phyloP scores from a whole-genome alignment of 2,797 vertebrate genomes.

The Acridotheres tristis region DNA sequence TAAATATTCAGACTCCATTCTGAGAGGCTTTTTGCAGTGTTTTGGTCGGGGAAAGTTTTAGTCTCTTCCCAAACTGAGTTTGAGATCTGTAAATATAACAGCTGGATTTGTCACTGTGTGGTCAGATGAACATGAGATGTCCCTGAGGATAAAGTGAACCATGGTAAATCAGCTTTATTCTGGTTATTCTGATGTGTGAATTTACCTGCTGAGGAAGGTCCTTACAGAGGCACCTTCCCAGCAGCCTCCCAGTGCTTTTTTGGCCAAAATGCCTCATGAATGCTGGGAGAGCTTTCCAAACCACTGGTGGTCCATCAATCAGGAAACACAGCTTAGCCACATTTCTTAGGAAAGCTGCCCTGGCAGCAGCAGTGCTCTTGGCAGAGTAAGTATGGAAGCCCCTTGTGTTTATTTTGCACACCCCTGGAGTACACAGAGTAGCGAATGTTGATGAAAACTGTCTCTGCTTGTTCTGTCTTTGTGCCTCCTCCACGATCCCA shows the following conservation, averaged over 20 bases:
- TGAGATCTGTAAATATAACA: neutral
- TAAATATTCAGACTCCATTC: neutral
- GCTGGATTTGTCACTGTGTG: neutral
- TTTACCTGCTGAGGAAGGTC: neutral
- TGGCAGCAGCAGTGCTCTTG: constrained; percentile 45
- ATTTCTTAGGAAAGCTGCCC: neutral
- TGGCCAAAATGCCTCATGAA: neutral
- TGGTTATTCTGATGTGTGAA: neutral
- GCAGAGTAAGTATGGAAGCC: constrained; percentile 74
- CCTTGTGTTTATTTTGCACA: neutral
- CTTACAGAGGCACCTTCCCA: neutral
- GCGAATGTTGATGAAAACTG: neutral
- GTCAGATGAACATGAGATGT: neutral
- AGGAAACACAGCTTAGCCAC: neutral
- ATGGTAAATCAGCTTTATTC: neutral
- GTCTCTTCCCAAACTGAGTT: neutral
- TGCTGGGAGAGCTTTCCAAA: neutral
- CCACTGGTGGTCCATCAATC: neutral
- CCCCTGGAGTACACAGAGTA: neutral
- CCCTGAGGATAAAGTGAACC: neutral
- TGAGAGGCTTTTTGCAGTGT: neutral
- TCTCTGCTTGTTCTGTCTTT: constrained; percentile 63
- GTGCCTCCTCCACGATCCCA: constrained; percentile 57
- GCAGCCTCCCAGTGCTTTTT: neutral
- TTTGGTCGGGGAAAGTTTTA: neutral